phyloP scores from a whole-genome alignment of 1,140 invertebrate species.

The Zophobas atratus region DNA sequence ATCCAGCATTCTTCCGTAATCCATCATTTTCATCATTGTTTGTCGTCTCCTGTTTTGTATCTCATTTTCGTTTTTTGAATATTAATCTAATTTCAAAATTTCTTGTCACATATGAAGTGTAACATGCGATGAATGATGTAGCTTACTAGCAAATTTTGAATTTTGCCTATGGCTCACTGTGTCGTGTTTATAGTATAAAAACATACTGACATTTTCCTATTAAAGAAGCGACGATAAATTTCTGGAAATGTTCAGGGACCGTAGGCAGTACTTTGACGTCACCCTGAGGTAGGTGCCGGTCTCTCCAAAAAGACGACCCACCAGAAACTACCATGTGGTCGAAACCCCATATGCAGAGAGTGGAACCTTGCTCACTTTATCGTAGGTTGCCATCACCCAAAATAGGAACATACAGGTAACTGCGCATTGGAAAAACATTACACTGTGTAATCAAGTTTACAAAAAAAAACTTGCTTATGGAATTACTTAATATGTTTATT shows the following conservation, averaged over 20 bases:
- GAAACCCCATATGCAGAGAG: slow-evolving; percentile 38
- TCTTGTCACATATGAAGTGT: background rate
- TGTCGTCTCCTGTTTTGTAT: background rate
- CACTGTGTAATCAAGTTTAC: background rate
- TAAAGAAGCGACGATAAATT: slow-evolving; percentile 2
- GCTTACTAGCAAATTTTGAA: background rate
- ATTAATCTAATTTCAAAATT: background rate
- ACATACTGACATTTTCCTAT: slow-evolving; percentile 22
- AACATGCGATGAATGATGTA: background rate
- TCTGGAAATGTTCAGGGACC: slow-evolving; percentile 11
- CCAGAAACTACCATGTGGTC: slow-evolving; percentile 41
- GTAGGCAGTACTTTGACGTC: slow-evolving; percentile 46
- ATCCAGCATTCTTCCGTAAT: background rate
- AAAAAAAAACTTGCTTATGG: too few species aligned
- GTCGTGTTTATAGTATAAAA: background rate
- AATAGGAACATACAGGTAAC: slow-evolving; percentile 34
- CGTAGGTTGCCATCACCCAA: slow-evolving; percentile 31
- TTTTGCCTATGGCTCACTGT: background rate
- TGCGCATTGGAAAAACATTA: slow-evolving; percentile 21
- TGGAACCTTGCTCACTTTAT: slow-evolving; percentile 37
- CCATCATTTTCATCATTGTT: slow-evolving; percentile 6
- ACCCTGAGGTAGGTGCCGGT: slow-evolving; percentile 34
- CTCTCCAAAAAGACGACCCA: slow-evolving; percentile 50
- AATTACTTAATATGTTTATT: too few species aligned
- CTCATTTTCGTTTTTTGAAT: background rate